Evolutionary conservation across 2,797 vertebrate genomes (phyloP).

Genomic region (Salarias fasciatus): DNA sequence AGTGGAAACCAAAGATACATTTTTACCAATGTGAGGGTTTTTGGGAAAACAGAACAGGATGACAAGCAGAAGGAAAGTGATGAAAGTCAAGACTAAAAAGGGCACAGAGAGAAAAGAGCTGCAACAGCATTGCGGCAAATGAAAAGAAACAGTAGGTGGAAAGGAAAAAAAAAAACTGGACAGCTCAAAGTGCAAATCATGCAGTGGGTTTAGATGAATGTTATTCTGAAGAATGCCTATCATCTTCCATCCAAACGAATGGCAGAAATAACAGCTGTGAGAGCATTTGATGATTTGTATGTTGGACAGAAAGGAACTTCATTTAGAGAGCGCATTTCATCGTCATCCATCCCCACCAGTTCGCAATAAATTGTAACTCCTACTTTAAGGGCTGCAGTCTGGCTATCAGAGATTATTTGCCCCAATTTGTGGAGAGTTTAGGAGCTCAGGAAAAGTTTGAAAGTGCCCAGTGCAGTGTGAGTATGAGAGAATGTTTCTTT

Average conservation of each 20-base stretch:
- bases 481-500: conserved; percentile 61
- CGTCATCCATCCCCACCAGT: conserved; percentile 71
- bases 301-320: conserved; percentile 53
- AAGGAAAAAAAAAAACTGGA: conserved; percentile 44
- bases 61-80: conserved; percentile 68
- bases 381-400: conserved; percentile 79
- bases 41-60: conserved; percentile 45
- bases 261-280: conserved; percentile 21
- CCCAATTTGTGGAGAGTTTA: conserved; percentile 72
- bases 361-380: conserved; percentile 77
- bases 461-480: conserved; percentile 74
- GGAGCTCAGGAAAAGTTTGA: conserved; percentile 84
- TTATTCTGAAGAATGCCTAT: conserved; percentile 48
- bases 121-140: conserved; percentile 78
- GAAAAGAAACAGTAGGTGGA: conserved; percentile 71
- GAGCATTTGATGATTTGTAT: conserved; percentile 54
- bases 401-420: conserved; percentile 78
- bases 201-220: conserved; percentile 57
- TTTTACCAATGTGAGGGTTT: conserved; percentile 45
- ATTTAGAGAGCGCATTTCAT: conserved; percentile 71
- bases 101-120: conserved; percentile 61
- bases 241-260: conserved; percentile 21
- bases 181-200: conserved; percentile 54
- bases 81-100: conserved; percentile 74
- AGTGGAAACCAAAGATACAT: conserved; percentile 76